phyloP scores from a whole-genome alignment of 2,113 vertebrate genomes.

The Semicossyphus pulcher region DNA sequence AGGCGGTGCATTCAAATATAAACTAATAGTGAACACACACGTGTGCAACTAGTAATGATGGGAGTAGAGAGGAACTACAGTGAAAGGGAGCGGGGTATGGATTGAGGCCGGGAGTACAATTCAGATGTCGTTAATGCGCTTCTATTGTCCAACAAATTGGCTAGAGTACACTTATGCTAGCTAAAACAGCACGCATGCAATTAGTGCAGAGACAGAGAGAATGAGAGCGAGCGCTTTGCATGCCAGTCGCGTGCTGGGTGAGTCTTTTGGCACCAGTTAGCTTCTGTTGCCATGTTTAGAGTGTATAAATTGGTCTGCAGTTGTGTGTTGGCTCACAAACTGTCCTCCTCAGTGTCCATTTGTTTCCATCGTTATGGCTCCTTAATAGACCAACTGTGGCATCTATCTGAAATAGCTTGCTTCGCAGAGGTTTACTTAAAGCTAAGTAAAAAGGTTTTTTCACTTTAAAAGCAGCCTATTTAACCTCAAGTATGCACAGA shows the following conservation, averaged over 20 bases:
- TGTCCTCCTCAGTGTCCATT: constrained; percentile 56
- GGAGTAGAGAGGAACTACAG: neutral
- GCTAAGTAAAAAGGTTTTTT: constrained; percentile 39
- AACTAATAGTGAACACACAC: neutral
- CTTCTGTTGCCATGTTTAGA: constrained; percentile 62
- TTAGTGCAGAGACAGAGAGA: constrained; percentile 57
- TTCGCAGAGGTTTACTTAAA: constrained; percentile 46
- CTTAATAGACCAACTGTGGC: constrained; percentile 62
- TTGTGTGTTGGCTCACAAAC: constrained; percentile 57
- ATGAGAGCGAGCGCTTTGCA: constrained; percentile 40
- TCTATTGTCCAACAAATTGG: constrained; percentile 66
- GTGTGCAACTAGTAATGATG: neutral
- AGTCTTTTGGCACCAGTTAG: constrained; percentile 62
- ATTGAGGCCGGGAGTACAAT: constrained; percentile 35
- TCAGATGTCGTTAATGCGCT: constrained; percentile 51
- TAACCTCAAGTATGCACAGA: constrained; percentile 46
- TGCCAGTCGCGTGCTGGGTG: constrained; percentile 51
- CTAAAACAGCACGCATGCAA: constrained; percentile 62
- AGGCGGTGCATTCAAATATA: neutral
- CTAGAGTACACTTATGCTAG: constrained; percentile 44
- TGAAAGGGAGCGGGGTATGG: constrained; percentile 16
- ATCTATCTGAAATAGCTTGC: constrained; percentile 49
- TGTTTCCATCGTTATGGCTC: constrained; percentile 56
- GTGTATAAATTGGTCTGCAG: constrained; percentile 60
- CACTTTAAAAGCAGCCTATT: constrained; percentile 39